Conservation (phyloP, 2,113 vertebrate species). For the Capreolus pygargus region DNA sequence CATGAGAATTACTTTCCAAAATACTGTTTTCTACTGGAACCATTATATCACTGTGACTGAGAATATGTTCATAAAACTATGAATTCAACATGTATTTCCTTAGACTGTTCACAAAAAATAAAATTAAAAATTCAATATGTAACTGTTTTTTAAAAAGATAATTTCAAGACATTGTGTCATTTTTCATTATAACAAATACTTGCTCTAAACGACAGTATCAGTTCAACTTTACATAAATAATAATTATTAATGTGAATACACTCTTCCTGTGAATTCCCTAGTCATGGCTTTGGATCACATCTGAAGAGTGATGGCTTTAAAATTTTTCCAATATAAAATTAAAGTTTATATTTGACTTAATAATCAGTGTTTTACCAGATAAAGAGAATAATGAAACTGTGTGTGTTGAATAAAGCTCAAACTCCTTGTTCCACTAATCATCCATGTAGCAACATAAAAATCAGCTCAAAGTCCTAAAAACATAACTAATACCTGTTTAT, state of each 20-base stretch:
- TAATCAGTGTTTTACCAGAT: not conserved
- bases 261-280: not conserved
- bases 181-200: constrained; percentile 25
- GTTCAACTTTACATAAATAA: constrained; percentile 4
- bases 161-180: not conserved
- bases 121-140: constrained; percentile 6
- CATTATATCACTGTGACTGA: not conserved
- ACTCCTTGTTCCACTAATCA: not conserved
- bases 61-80: not conserved
- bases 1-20: constrained; percentile 25
- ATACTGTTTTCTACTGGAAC: not conserved
- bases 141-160: not conserved
- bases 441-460: not conserved
- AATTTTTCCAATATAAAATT: constrained; percentile 13
- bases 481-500: constrained; percentile 25
- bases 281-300: not conserved
- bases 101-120: constrained; percentile 1
- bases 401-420: not conserved
- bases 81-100: constrained; percentile 35
- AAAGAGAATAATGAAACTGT: not conserved
- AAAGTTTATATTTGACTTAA: constrained; percentile 15
- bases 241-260: not conserved
- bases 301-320: not conserved
- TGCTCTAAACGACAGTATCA: not conserved
- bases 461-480: constrained; percentile 12